Conservation (phyloP, 2,797 vertebrate species). For the Gambusia yucatana region DNA sequence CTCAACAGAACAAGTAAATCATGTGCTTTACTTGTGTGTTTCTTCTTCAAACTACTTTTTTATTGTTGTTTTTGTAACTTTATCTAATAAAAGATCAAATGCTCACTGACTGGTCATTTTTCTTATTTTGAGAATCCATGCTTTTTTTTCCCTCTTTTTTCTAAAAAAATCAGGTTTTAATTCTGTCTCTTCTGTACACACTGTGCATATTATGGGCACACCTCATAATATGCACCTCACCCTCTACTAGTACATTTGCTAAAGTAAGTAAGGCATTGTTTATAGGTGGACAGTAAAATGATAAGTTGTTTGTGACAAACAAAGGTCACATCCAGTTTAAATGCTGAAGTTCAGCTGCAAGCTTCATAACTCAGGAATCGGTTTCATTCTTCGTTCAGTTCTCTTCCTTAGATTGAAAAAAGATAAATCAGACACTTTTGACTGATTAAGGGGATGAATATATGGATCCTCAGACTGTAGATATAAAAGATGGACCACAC, state of each 20-base stretch:
- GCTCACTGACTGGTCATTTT: not conserved
- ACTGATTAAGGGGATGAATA: slow-evolving; percentile 6
- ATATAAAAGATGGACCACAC: slow-evolving; percentile 27
- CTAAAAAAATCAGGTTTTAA: not conserved
- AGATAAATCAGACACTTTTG: slow-evolving; percentile 32
- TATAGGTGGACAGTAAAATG: not conserved
- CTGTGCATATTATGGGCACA: not conserved
- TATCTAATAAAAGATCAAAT: not conserved
- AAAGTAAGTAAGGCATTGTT: not conserved
- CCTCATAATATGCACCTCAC: not conserved
- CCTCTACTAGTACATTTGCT: not conserved
- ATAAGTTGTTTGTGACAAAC: not conserved
- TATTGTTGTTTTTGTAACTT: not conserved
- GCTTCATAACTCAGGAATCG: slow-evolving; percentile 13
- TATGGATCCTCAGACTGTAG: not conserved
- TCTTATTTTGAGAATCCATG: not conserved
- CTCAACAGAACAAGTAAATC: not conserved
- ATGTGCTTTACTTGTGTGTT: not conserved
- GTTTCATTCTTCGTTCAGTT: slow-evolving; percentile 14
- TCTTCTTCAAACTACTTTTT: too few relatives aligned
- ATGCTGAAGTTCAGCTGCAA: slow-evolving; percentile 14
- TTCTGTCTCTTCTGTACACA: not conserved
- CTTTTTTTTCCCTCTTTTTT: not conserved
- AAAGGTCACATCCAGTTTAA: not conserved
- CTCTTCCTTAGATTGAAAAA: slow-evolving; percentile 29